phyloP scores from a whole-genome alignment of 2,113 vertebrate genomes.

The Megalops atlanticus region DNA sequence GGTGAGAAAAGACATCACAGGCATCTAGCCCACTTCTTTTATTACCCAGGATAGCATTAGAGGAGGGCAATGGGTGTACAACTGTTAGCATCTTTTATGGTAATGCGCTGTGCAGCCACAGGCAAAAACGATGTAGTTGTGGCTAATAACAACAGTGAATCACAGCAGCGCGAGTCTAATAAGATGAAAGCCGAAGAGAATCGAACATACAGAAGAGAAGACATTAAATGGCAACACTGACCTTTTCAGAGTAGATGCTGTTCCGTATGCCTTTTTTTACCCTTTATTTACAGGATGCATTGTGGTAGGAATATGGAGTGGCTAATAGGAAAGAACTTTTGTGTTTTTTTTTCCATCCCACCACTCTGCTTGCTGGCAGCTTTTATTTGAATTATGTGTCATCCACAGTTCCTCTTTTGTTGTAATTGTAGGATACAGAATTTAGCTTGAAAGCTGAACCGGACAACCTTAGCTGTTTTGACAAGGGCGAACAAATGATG shows the following conservation, averaged over 20 bases:
- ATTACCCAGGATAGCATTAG: neutral
- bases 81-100: conserved; percentile 5
- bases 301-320: neutral
- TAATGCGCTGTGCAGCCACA: neutral
- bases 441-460: neutral
- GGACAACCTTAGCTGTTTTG: neutral
- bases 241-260: neutral
- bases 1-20: neutral
- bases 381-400: neutral
- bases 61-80: neutral
- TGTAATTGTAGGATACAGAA: neutral
- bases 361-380: neutral
- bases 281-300: neutral
- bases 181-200: neutral
- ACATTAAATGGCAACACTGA: neutral
- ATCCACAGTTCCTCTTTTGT: neutral
- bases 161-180: neutral
- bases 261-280: neutral
- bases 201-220: neutral
- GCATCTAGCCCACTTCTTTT: neutral
- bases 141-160: neutral
- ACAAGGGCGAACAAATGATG: neutral
- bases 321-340: neutral
- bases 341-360: neutral
- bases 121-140: neutral